These are phyloP conservation scores for Aplochiton taeniatus DNA, from an alignment of 2,797 vertebrate species.

Conservation along the genomic window DNA sequence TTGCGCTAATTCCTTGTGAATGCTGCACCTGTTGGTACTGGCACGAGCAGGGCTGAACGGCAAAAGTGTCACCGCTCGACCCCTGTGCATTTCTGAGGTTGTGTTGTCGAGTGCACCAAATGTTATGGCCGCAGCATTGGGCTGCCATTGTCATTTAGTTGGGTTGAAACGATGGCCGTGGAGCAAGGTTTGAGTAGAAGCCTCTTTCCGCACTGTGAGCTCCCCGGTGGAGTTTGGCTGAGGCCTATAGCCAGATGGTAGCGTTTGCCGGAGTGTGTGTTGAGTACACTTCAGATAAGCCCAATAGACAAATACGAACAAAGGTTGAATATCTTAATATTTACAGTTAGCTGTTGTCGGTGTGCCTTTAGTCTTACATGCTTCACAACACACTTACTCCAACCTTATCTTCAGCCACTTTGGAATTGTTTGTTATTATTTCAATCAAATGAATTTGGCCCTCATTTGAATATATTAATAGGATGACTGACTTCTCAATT, in stretches of 20 bases:
- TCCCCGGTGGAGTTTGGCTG: constrained; percentile 66
- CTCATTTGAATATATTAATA: too few relatives aligned
- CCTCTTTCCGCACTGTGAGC: constrained; percentile 64
- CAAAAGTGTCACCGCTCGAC: constrained; percentile 8
- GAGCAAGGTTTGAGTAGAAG: constrained; percentile 26
- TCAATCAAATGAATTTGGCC: too few relatives aligned
- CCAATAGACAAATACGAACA: constrained; percentile 29
- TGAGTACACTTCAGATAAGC: constrained; percentile 49
- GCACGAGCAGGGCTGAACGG: background rate
- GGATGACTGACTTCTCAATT: too few relatives aligned
- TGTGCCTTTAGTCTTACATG: constrained; percentile 19
- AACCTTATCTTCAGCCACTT: constrained; percentile 38
- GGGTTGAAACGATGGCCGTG: constrained; percentile 55
- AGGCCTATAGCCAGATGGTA: constrained; percentile 67
- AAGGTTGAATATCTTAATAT: constrained; percentile 51
- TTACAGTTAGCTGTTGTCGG: constrained; percentile 16
- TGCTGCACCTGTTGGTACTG: background rate
- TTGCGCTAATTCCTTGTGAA: background rate
- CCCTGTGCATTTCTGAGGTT: constrained; percentile 61
- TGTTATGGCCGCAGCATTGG: constrained; percentile 52
- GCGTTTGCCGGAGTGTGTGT: constrained; percentile 54
- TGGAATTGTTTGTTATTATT: too few relatives aligned
- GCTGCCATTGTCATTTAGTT: constrained; percentile 47
- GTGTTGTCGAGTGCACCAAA: constrained; percentile 56
- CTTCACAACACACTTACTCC: constrained; percentile 21